A percentile compares a stretch with the other conserved stretches of the same genome.
Evolutionary conservation across 2,113 vertebrate species (phyloP).

Genomic region (Haliaeetus leucogaster): DNA sequence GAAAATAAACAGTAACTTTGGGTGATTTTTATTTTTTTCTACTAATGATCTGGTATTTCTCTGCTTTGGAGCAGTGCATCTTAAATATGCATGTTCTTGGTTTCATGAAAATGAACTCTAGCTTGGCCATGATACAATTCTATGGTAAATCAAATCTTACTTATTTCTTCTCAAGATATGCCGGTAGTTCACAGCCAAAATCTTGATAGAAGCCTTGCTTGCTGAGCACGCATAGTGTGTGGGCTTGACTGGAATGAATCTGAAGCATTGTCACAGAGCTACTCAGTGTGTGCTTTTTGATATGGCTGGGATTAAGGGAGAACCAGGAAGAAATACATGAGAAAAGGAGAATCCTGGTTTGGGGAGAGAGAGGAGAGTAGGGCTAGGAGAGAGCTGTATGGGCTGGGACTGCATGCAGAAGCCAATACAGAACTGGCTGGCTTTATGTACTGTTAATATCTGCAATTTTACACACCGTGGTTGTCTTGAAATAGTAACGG

Average conservation of each 20-base stretch:
- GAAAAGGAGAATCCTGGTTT: background rate
- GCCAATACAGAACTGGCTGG: background rate
- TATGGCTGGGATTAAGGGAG: background rate
- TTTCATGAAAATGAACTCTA: background rate
- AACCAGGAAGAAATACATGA: background rate
- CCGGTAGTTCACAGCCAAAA: background rate
- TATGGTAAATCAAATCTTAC: background rate
- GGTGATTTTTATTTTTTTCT: background rate
- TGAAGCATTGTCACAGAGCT: background rate
- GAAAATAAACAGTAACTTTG: background rate
- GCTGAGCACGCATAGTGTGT: background rate
- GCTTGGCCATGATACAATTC: background rate
- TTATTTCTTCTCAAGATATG: background rate
- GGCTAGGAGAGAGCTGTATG: background rate
- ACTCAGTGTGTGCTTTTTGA: background rate
- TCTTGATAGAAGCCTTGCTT: background rate
- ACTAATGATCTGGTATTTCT: background rate
- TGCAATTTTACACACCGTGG: background rate
- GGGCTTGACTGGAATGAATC: background rate
- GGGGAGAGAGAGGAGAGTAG: background rate
- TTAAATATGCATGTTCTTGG: background rate
- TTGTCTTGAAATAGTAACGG: background rate
- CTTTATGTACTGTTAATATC: background rate
- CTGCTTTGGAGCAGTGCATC: background rate
- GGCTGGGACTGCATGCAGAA: background rate